These are phyloP conservation scores for Lucifuga dentata DNA, from an alignment of 2,113 vertebrate species.

Conservation along the genomic window DNA sequence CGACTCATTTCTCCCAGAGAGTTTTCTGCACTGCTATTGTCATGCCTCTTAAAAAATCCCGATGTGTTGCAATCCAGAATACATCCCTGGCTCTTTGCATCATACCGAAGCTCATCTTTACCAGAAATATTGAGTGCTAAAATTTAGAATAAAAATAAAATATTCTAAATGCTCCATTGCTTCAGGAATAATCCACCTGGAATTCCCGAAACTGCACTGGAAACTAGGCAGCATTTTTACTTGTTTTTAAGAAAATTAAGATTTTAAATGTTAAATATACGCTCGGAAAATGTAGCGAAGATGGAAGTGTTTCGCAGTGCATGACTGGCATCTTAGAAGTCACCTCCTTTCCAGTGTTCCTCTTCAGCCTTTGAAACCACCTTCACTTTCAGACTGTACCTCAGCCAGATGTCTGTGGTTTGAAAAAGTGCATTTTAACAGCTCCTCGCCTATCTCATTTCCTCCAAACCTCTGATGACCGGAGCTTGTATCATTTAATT, in stretches of 20 bases:
- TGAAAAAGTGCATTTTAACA: conserved; percentile 26
- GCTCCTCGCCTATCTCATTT: conserved; percentile 63
- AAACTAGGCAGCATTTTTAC: not conserved
- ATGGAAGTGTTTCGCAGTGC: conserved; percentile 31
- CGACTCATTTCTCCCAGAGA: too few species aligned
- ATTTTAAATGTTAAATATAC: not conserved
- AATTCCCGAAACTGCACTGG: not conserved
- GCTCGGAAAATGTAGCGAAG: conserved; percentile 18
- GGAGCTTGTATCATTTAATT: conserved; percentile 72
- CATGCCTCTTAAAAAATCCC: too few species aligned
- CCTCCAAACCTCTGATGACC: conserved; percentile 58
- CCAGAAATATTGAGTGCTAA: too few species aligned
- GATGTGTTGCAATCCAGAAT: too few species aligned
- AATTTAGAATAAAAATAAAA: too few species aligned
- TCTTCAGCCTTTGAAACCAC: conserved; percentile 62
- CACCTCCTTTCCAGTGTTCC: conserved; percentile 36
- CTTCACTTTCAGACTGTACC: conserved; percentile 55
- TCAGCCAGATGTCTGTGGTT: conserved; percentile 54
- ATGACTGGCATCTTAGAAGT: conserved; percentile 33
- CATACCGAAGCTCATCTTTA: too few species aligned
- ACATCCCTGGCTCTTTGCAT: too few species aligned
- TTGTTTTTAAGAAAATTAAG: too few species aligned
- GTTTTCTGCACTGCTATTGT: too few species aligned
- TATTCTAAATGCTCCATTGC: too few species aligned
- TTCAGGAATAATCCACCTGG: too few species aligned